These are phyloP conservation scores for Albula goreensis DNA, from an alignment of 2,113 vertebrate genomes.

Conservation along the genomic window DNA sequence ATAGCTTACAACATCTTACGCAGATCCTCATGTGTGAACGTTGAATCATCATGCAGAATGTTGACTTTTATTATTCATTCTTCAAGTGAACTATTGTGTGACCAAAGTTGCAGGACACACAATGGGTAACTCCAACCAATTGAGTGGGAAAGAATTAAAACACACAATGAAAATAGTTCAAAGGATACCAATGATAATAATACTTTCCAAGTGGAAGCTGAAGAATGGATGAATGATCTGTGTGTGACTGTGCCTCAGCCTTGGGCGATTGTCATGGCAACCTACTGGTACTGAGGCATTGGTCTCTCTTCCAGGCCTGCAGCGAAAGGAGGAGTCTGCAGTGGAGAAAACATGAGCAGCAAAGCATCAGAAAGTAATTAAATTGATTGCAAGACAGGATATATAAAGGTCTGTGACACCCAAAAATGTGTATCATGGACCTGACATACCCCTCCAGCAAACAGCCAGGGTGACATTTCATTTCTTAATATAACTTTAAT, in stretches of 20 bases:
- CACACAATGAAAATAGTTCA: too few relatives aligned
- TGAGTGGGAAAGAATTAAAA: too few relatives aligned
- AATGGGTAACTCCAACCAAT: too few relatives aligned
- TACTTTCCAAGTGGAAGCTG: neutral
- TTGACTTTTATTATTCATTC: too few relatives aligned
- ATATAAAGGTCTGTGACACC: neutral
- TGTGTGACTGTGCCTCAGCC: neutral
- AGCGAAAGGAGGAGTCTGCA: neutral
- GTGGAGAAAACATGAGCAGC: neutral
- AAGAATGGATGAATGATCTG: neutral
- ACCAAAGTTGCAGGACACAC: too few relatives aligned
- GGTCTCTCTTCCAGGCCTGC: neutral
- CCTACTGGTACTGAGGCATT: neutral
- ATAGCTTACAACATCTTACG: too few relatives aligned
- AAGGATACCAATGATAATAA: neutral
- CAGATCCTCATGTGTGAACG: too few relatives aligned
- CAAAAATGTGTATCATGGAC: neutral
- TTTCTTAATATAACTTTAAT: neutral
- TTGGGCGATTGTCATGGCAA: neutral
- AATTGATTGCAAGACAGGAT: neutral
- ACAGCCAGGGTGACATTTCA: neutral
- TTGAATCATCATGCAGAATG: too few relatives aligned
- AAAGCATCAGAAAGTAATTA: neutral
- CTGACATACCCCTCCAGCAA: neutral
- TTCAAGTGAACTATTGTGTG: too few relatives aligned